Evolutionary conservation across 1,140 invertebrate species (phyloP).

Genomic region (Megalonaias nervosa): DNA sequence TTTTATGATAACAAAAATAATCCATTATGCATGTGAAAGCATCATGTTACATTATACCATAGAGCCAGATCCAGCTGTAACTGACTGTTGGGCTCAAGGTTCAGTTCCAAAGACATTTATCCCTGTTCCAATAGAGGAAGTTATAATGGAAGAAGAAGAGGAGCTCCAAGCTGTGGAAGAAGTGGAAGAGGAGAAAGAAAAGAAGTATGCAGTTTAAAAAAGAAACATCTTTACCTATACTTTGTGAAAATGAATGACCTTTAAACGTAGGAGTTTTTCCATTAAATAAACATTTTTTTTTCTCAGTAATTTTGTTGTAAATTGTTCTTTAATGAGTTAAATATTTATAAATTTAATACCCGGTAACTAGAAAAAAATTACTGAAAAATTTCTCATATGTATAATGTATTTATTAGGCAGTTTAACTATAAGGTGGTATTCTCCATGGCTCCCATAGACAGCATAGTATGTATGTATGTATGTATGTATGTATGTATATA

Average conservation of each 20-base stretch:
- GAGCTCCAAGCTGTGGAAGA: constrained; percentile 13
- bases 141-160: constrained; percentile 28
- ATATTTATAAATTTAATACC: too few relatives aligned
- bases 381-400: too few relatives aligned
- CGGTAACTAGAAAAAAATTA: too few relatives aligned
- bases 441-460: too few relatives aligned
- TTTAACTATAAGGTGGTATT: too few relatives aligned
- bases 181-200: constrained; percentile 24
- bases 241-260: not conserved
- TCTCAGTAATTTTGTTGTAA: not conserved
- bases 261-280: not conserved
- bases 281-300: not conserved
- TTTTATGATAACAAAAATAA: too few relatives aligned
- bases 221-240: not conserved
- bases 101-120: constrained; percentile 61
- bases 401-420: too few relatives aligned
- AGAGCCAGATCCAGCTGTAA: constrained; percentile 68
- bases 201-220: constrained; percentile 30
- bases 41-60: constrained; percentile 2
- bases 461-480: too few relatives aligned
- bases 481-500: too few relatives aligned
- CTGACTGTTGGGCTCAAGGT: constrained; percentile 71
- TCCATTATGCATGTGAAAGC: too few relatives aligned
- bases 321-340: not conserved
- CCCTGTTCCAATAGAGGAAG: constrained; percentile 34